A percentile compares a stretch with the other conserved stretches of the same genome.
phyloP scores from a whole-genome alignment of 2,888 invertebrate genomes.

The Cotesia congregata region DNA sequence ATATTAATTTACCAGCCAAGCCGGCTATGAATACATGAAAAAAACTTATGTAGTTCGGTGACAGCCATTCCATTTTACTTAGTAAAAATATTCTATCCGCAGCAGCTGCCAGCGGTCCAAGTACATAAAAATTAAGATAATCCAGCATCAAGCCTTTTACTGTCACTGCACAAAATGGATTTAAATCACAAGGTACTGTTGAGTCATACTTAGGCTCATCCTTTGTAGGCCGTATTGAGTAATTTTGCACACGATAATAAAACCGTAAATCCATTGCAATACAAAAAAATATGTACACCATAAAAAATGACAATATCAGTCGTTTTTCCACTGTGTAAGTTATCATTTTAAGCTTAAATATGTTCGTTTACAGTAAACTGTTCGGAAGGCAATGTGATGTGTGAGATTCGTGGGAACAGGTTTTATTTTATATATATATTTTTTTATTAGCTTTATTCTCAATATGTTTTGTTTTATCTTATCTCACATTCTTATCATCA shows the following conservation, averaged over 20 bases:
- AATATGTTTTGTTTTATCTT: background rate
- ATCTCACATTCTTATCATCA: background rate
- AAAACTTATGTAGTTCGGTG: slow-evolving; percentile 87
- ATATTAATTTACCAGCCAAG: slow-evolving; percentile 81
- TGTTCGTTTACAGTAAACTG: background rate
- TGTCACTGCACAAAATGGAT: slow-evolving; percentile 85
- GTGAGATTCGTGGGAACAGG: background rate
- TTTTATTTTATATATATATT: background rate
- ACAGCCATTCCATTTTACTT: slow-evolving; percentile 75
- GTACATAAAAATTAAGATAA: slow-evolving; percentile 86
- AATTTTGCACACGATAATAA: slow-evolving; percentile 80
- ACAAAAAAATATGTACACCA: slow-evolving; percentile 72
- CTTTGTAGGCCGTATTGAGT: slow-evolving; percentile 74
- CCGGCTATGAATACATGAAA: slow-evolving; percentile 84
- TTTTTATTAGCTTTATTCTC: background rate
- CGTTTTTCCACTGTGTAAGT: slow-evolving; percentile 13
- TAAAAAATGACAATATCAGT: slow-evolving; percentile 21
- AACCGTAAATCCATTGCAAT: slow-evolving; percentile 81
- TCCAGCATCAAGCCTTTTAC: slow-evolving; percentile 88
- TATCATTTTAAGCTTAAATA: background rate
- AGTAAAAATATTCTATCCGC: slow-evolving; percentile 79
- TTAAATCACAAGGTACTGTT: slow-evolving; percentile 79
- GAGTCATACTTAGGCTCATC: slow-evolving; percentile 53
- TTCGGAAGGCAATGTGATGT: background rate
- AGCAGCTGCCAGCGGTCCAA: slow-evolving; percentile 83